Conservation (phyloP, 2,797 vertebrate genomes). For the Odontamblyopus lacepedii region DNA sequence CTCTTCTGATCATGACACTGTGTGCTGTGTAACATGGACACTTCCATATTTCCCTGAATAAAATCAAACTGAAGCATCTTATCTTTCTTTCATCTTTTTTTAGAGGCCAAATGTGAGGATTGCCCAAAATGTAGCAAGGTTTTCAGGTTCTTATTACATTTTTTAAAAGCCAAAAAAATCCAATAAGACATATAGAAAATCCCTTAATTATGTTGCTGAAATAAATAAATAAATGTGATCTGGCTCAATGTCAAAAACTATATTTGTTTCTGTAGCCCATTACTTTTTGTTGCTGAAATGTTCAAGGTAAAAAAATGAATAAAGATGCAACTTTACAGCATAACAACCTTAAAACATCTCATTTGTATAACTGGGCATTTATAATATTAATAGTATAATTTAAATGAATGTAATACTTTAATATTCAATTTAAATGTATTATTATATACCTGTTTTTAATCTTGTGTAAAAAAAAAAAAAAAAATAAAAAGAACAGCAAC, state of each 20-base stretch:
- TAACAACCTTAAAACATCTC: not conserved
- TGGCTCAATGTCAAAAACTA: too few species aligned
- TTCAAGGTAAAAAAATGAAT: not conserved
- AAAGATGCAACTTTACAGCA: not conserved
- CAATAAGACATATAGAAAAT: not conserved
- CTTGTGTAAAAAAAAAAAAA: not conserved
- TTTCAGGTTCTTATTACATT: not conserved
- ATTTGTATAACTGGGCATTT: not conserved
- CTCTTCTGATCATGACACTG: conserved; percentile 16
- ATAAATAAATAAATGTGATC: too few species aligned
- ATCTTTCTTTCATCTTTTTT: not conserved
- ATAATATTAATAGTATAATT: too few species aligned
- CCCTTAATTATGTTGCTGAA: too few species aligned
- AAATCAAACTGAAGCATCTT: conserved; percentile 68
- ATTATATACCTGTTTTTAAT: not conserved
- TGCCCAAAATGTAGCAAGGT: not conserved
- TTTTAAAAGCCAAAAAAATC: not conserved
- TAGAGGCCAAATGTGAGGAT: too few species aligned
- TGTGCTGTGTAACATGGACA: not conserved
- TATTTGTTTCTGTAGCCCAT: not conserved
- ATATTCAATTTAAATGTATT: not conserved
- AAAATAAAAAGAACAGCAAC: not conserved
- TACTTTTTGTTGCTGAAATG: not conserved
- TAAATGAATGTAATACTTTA: too few species aligned
- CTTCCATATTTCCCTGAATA: conserved; percentile 42